Conservation (phyloP, 2,797 vertebrate species). For the Centropyge bicolor region DNA sequence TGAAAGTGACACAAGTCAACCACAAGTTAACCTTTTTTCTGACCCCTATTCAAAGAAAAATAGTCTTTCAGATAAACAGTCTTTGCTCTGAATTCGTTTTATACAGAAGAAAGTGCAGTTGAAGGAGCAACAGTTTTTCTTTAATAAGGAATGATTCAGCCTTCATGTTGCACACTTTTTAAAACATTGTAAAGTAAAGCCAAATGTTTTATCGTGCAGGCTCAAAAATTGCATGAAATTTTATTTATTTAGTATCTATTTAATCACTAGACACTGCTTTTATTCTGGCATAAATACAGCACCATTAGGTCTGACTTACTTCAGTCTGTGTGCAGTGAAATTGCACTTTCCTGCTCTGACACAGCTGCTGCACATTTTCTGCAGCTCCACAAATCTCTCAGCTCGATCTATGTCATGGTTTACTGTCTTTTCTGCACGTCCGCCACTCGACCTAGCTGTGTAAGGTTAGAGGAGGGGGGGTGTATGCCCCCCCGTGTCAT, state of each 20-base stretch:
- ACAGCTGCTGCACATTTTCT: not conserved
- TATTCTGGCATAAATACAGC: not conserved
- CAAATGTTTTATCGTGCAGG: constrained; percentile 5
- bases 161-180: not conserved
- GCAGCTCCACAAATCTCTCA: constrained; percentile 21
- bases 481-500: constrained; percentile 11
- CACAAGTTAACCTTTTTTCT: not conserved
- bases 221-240: not conserved
- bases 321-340: not conserved
- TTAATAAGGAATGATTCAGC: not conserved
- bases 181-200: not conserved
- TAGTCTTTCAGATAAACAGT: not conserved
- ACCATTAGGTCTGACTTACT: not conserved
- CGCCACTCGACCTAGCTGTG: constrained; percentile 31
- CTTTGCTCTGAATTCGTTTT: not conserved
- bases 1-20: constrained; percentile 19
- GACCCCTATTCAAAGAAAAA: not conserved
- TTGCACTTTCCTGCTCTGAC: not conserved
- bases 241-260: not conserved
- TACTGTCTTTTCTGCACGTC: constrained; percentile 55
- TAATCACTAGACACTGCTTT: not conserved
- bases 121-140: not conserved
- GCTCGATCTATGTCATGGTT: constrained; percentile 35
- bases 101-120: no score
- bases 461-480: not conserved